Conservation (phyloP, 2,888 invertebrate species). For the Autographa pulchrina region DNA sequence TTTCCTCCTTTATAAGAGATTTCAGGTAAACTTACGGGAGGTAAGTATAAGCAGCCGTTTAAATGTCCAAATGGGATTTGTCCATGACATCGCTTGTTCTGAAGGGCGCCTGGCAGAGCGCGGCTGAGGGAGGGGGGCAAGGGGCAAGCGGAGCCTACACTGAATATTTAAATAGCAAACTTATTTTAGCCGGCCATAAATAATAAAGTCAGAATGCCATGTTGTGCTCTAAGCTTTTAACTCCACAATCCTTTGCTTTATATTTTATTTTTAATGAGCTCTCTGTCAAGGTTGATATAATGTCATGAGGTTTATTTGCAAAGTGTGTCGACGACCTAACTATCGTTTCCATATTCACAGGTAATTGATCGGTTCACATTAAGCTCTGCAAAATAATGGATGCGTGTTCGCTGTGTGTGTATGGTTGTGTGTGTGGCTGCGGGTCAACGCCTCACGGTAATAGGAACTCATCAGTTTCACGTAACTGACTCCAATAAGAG, state of each 20-base stretch:
- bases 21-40: neutral
- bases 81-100: neutral
- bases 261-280: neutral
- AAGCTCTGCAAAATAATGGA: neutral
- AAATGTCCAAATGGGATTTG: neutral
- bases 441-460: slow-evolving; percentile 31
- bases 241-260: slow-evolving; percentile 1
- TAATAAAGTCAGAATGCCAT: slow-evolving; percentile 19
- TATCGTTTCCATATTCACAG: neutral
- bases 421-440: neutral
- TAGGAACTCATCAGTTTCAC: slow-evolving; percentile 56
- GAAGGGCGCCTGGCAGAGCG: neutral
- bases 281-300: neutral
- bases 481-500: slow-evolving; percentile 57
- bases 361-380: neutral
- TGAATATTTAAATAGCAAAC: slow-evolving; percentile 31
- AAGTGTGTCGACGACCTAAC: neutral
- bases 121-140: neutral
- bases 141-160: neutral
- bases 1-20: neutral
- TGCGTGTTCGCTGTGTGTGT: slow-evolving; percentile 3
- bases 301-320: neutral
- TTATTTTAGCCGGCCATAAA: slow-evolving; percentile 24
- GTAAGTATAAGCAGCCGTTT: neutral
- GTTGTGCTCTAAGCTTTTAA: slow-evolving; percentile 2